Conservation (phyloP, 2,113 vertebrate species). For the Dromas ardeola region DNA sequence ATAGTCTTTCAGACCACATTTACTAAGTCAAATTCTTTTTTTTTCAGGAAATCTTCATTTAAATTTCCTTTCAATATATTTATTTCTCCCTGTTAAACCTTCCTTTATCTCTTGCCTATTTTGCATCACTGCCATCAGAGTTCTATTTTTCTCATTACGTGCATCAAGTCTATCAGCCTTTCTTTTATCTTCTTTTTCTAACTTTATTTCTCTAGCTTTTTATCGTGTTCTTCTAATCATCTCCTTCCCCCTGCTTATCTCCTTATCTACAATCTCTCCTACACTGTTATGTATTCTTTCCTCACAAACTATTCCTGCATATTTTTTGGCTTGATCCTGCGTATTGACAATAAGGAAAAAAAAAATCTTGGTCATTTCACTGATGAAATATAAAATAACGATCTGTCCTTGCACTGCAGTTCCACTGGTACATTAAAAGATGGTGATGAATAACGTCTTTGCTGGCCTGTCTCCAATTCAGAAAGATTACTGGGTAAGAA, state of each 20-base stretch:
- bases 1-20: not conserved
- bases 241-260: rapidly evolving
- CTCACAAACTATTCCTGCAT: not conserved
- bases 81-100: not conserved
- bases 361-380: not conserved
- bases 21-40: not conserved
- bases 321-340: not conserved
- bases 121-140: not conserved
- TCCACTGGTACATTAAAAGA: not conserved
- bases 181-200: not conserved
- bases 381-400: not conserved
- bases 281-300: not conserved
- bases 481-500: not conserved
- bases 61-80: not conserved
- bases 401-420: not conserved
- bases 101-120: not conserved
- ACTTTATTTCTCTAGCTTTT: not conserved
- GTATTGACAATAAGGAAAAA: not conserved
- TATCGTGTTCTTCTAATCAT: not conserved
- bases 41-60: not conserved
- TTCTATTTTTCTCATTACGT: not conserved
- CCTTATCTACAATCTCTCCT: not conserved
- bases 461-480: not conserved
- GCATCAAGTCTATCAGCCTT: not conserved
- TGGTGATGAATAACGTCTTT: not conserved